phyloP scores from a whole-genome alignment of 2,113 vertebrate species.

The Silurus meridionalis region DNA sequence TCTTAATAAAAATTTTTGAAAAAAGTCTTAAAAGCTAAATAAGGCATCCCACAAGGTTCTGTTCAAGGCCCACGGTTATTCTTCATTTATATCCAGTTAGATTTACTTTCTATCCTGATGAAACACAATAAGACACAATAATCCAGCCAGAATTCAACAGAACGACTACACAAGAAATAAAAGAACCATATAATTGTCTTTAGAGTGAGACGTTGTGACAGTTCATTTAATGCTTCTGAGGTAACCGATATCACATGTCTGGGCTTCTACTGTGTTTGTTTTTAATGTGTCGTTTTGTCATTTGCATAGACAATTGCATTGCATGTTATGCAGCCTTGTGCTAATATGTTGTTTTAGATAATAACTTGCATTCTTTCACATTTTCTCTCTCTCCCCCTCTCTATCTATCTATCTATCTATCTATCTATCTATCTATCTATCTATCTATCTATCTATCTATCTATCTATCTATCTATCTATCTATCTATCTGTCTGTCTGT shows the following conservation, averaged over 20 bases:
- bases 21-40: background rate
- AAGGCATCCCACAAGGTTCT: background rate
- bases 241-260: conserved; percentile 4
- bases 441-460: too few species aligned
- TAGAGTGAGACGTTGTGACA: background rate
- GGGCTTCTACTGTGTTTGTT: background rate
- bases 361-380: background rate
- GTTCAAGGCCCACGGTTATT: background rate
- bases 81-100: background rate
- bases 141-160: background rate
- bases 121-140: too few species aligned
- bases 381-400: background rate
- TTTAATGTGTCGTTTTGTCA: background rate
- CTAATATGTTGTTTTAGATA: background rate
- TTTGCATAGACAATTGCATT: background rate
- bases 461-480: too few species aligned
- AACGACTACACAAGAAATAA: background rate
- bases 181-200: too few species aligned
- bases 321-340: background rate
- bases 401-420: too few species aligned
- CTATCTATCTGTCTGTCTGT: too few species aligned
- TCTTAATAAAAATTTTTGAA: background rate
- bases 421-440: too few species aligned
- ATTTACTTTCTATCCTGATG: background rate
- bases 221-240: background rate